These are phyloP conservation scores for Toxonevra muliebris DNA, from an alignment of 2,888 invertebrate genomes.

Conservation along the genomic window DNA sequence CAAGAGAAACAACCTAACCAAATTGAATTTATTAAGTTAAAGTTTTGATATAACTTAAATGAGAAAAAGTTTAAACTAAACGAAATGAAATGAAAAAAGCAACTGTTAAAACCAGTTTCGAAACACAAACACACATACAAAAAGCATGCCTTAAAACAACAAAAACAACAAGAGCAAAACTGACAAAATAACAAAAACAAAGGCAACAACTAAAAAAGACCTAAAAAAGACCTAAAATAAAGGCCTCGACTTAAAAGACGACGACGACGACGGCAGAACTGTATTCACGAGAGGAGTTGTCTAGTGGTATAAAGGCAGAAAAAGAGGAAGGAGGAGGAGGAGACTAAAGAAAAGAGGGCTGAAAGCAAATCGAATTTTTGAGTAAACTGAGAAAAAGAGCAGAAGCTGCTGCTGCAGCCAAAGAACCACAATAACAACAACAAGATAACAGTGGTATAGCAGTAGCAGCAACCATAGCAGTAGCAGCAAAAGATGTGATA, in stretches of 20 bases:
- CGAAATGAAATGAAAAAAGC: background rate
- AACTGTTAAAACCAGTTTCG: slow-evolving; percentile 21
- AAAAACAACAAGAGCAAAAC: slow-evolving; percentile 1
- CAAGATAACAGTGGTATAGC: background rate
- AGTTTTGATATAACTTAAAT: slow-evolving; percentile 5
- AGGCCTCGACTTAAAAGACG: slow-evolving; percentile 7
- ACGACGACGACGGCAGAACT: slow-evolving; percentile 9
- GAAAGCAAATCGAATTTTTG: slow-evolving; percentile 49
- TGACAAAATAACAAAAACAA: no score
- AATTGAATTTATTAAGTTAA: slow-evolving; percentile 17
- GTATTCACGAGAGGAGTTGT: background rate
- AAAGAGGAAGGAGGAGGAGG: background rate
- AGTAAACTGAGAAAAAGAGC: slow-evolving; percentile 45
- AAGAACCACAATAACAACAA: background rate
- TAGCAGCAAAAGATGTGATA: no score
- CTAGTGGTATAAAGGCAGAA: no score
- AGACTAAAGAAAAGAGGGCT: slow-evolving; percentile 21
- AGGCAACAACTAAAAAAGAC: slow-evolving; percentile 12
- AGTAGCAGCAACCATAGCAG: no score
- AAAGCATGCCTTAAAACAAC: slow-evolving; percentile 5
- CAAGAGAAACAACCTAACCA: background rate
- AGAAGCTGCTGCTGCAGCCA: background rate
- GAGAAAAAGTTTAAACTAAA: background rate
- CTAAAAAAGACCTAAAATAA: slow-evolving; percentile 34
- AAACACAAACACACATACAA: background rate